Conservation (phyloP, 2,888 invertebrate genomes). For the Rapana venosa region DNA sequence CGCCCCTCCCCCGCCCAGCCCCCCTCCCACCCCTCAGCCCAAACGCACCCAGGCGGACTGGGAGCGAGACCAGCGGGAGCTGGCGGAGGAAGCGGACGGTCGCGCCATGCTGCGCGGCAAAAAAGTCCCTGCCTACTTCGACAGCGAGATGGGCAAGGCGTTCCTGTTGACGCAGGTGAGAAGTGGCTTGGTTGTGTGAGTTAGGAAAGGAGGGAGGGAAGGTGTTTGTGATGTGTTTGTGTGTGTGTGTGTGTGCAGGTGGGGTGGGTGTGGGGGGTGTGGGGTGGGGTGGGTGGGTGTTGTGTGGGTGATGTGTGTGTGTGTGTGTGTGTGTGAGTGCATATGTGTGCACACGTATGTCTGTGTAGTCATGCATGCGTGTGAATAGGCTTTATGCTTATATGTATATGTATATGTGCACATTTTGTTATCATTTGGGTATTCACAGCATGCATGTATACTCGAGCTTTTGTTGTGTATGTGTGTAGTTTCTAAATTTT, state of each 20-base stretch:
- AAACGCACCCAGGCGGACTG: slow-evolving; percentile 74
- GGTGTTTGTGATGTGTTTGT: not conserved
- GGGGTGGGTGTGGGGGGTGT: not conserved
- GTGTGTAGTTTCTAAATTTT: too few relatives aligned
- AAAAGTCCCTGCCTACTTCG: slow-evolving; percentile 74
- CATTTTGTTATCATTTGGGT: too few relatives aligned
- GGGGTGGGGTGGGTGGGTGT: not conserved
- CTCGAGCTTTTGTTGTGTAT: too few relatives aligned
- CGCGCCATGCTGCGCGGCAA: slow-evolving; percentile 66
- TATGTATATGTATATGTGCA: too few relatives aligned
- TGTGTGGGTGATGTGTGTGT: not conserved
- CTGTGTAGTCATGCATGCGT: not conserved
- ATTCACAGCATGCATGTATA: too few relatives aligned
- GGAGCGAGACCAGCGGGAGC: slow-evolving; percentile 73
- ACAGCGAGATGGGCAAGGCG: slow-evolving; percentile 76
- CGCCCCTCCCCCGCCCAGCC: slow-evolving; percentile 66
- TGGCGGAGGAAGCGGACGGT: slow-evolving; percentile 69
- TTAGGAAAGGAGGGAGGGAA: not conserved
- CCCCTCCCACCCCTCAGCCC: slow-evolving; percentile 73
- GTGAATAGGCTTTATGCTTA: not conserved
- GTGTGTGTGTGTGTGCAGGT: not conserved
- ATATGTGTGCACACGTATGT: not conserved
- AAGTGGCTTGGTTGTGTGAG: not conserved
- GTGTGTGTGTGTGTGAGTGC: not conserved
- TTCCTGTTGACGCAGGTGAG: slow-evolving; percentile 73